phyloP scores from a whole-genome alignment of 2,888 invertebrate genomes.

The Adineta ricciae region DNA sequence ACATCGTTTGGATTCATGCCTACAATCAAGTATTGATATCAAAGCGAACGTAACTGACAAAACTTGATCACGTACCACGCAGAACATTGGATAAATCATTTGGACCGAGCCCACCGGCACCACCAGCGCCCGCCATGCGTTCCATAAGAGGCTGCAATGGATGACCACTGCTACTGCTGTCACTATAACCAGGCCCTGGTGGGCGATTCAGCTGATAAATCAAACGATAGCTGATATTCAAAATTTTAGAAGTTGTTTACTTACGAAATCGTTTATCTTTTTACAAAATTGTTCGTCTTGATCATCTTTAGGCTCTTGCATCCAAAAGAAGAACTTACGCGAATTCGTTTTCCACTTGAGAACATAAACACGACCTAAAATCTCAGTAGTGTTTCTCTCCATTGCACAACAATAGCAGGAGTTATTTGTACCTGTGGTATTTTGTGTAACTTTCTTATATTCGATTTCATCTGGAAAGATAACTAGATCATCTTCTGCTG shows the following conservation, averaged over 20 bases:
- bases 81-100: slow-evolving; percentile 20
- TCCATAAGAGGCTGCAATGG: background rate
- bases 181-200: slow-evolving; percentile 41
- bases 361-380: slow-evolving; percentile 66
- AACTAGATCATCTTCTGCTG: slow-evolving; percentile 86
- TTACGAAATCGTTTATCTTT: slow-evolving; percentile 28
- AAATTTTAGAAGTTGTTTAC: background rate
- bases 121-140: background rate
- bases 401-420: background rate
- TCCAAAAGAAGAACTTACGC: slow-evolving; percentile 90
- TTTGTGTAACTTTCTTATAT: slow-evolving; percentile 82
- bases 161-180: background rate
- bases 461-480: slow-evolving; percentile 98
- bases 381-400: background rate
- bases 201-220: slow-evolving; percentile 34
- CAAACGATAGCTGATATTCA: background rate
- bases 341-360: slow-evolving; percentile 87
- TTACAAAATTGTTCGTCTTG: slow-evolving; percentile 48
- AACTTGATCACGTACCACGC: background rate
- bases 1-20: background rate
- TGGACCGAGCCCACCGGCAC: background rate
- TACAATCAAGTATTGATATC: background rate
- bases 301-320: slow-evolving; percentile 60
- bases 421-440: slow-evolving; percentile 67
- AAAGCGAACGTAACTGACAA: background rate